phyloP scores from a whole-genome alignment of 2,797 vertebrate species.

The Syngnathus rostellatus region DNA sequence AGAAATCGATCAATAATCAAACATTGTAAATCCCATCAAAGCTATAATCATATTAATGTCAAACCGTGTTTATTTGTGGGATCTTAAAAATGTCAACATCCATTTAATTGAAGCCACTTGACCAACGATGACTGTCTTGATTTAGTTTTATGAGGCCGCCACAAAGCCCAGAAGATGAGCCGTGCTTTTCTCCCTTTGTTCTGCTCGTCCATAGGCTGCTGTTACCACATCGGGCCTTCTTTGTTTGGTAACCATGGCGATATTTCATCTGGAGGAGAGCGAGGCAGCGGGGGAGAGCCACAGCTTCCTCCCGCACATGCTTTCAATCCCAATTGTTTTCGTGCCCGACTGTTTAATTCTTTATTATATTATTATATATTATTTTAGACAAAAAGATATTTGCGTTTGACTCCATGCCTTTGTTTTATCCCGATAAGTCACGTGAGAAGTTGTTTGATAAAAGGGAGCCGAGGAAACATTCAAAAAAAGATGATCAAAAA shows the following conservation, averaged over 20 bases:
- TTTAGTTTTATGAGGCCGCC: slow-evolving; percentile 28
- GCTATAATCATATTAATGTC: neutral
- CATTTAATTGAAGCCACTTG: slow-evolving; percentile 12
- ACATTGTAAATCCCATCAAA: neutral
- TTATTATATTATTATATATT: no score
- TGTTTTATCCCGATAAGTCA: no score
- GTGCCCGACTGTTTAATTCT: neutral
- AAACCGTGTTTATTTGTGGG: slow-evolving; percentile 28
- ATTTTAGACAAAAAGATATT: neutral
- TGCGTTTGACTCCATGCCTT: neutral
- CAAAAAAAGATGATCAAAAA: neutral
- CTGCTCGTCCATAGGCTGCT: slow-evolving; percentile 58
- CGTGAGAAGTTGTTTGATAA: no score
- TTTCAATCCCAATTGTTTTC: slow-evolving; percentile 11
- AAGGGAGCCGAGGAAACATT: neutral
- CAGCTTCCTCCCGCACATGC: slow-evolving; percentile 30
- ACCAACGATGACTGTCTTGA: slow-evolving; percentile 17
- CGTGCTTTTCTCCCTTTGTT: slow-evolving; percentile 66
- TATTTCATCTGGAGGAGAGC: slow-evolving; percentile 68
- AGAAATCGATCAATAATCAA: neutral
- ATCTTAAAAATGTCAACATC: slow-evolving; percentile 18
- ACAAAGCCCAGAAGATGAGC: slow-evolving; percentile 40
- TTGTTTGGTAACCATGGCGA: slow-evolving; percentile 80
- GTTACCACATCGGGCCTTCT: slow-evolving; percentile 64
- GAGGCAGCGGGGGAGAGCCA: slow-evolving; percentile 23